Evolutionary conservation across 1,140 invertebrate species (phyloP), one percentile per base, ranked within the genome.

Genomic region (Heliconius nattereri): DNA sequence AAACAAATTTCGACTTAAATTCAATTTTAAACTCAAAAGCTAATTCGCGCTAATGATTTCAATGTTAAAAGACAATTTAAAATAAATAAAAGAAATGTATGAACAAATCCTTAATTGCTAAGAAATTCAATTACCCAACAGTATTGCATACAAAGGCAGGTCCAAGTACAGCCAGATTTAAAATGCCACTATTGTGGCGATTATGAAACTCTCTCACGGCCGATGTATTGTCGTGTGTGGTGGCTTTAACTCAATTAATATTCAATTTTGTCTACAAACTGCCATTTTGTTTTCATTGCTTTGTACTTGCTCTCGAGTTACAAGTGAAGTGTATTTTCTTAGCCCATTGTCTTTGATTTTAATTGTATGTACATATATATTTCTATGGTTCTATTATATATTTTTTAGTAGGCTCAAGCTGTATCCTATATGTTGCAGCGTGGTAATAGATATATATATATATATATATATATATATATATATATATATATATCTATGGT

Each of bases 151-250:
- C 83, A 89, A 89, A 84, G 85, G 84, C 79, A 80, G 87, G 84
- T 87, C 85, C 85, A 74, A 29, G 85, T 88, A 81, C 80, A 84
- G 83, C 87, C 84, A 89, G 80, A 86, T 87, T 91, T 85, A 89
- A 89, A 90, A 90, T 88, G 83, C 86, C 89, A 83, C 85, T 82
- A 91, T 92, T 91, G 90, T 90, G 74, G 75, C 76, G 77, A 81
- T 91, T 90, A 89, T 86, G 86, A 89, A 87, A 90, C 81, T 79
- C 87, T 93, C 91, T 93, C 91, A 92, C 89, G 91, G 90, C 83
- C 90, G 86, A 83, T 37, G 83, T 81, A 87, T 86, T 90, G 87
- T 89, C 87, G 83, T 89, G 85, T 88, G 85, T 87, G 83, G 81
- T 79, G 81, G 81, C 80, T 78, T 85, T 88, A 84, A 84, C 72